Evolutionary conservation across 2,113 vertebrate genomes (phyloP).

Genomic region (Regulus satrapa): DNA sequence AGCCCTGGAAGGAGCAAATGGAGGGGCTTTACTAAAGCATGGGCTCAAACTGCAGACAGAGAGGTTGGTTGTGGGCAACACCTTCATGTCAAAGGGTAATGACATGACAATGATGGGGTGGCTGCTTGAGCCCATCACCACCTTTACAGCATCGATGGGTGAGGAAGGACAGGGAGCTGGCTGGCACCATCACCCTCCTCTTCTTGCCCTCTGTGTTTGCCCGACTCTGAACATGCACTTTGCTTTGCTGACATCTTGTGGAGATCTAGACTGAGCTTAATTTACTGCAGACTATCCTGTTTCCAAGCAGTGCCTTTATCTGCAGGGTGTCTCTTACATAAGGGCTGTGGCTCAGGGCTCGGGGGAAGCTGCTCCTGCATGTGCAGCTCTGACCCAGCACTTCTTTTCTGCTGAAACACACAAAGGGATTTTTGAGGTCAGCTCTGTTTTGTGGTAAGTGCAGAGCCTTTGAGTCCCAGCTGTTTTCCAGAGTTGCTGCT

Average conservation of each 20-base stretch:
- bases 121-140: neutral
- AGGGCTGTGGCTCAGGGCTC: neutral
- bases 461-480: neutral
- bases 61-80: neutral
- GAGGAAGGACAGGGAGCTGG: neutral
- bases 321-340: neutral
- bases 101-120: neutral
- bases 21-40: neutral
- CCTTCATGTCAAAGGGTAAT: neutral
- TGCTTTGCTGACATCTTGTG: constrained; percentile 67
- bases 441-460: neutral
- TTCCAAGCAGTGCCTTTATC: neutral
- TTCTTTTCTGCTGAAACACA: neutral
- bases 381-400: neutral
- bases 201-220: neutral
- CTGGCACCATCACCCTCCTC: neutral
- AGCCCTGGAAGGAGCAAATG: neutral
- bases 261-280: constrained; percentile 18
- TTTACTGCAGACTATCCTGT: neutral
- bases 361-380: neutral
- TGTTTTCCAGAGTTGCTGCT: neutral
- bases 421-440: neutral
- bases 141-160: fast-evolving
- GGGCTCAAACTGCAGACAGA: neutral
- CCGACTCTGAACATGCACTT: neutral